Evolutionary conservation across 2,113 vertebrate genomes (phyloP).

Genomic region (Oriolus oriolus): DNA sequence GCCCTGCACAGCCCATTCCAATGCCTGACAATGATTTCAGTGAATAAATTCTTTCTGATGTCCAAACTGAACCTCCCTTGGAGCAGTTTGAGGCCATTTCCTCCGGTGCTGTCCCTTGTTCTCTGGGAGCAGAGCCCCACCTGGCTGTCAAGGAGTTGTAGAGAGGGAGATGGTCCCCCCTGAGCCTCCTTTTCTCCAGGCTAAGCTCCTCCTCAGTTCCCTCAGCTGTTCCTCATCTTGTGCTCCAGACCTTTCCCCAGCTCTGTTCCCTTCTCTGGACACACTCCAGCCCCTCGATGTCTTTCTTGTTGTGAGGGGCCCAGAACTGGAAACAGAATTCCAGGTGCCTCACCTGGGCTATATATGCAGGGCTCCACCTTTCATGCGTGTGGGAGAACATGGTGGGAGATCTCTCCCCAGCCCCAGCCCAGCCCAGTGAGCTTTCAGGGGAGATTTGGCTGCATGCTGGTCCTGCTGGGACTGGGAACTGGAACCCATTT

Average conservation of each 20-base stretch:
- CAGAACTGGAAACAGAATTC: not conserved
- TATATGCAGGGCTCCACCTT: not conserved
- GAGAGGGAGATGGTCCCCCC: not conserved
- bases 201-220: not conserved
- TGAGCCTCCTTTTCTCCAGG: not conserved
- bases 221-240: not conserved
- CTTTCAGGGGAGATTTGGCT: not conserved
- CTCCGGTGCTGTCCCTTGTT: not conserved
- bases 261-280: not conserved
- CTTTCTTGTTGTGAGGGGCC: not conserved
- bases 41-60: not conserved
- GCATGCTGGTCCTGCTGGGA: not conserved
- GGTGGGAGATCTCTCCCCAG: not conserved
- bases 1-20: not conserved
- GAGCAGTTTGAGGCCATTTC: not conserved
- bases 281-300: not conserved
- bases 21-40: not conserved
- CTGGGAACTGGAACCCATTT: constrained; percentile 10
- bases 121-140: not conserved
- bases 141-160: not conserved
- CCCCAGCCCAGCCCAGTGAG: not conserved
- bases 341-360: not conserved
- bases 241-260: not conserved
- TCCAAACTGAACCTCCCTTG: not conserved
- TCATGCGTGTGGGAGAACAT: not conserved